phyloP scores from a whole-genome alignment of 1,140 invertebrate genomes.

The Zaprionus vittiger region DNA sequence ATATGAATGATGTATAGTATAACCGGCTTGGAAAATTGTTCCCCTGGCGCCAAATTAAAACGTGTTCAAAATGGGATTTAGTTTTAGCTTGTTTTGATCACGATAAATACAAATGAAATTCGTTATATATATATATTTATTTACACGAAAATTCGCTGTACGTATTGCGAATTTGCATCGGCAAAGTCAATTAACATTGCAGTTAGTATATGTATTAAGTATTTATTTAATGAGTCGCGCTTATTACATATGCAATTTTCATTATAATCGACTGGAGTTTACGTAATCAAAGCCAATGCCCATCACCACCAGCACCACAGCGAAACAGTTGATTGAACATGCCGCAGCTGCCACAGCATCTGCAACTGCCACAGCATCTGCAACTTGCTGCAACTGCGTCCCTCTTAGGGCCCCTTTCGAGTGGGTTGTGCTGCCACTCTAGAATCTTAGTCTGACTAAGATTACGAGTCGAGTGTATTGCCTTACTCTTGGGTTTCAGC shows the following conservation, averaged over 20 bases:
- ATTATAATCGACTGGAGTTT: conserved; percentile 15
- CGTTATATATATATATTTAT: neutral
- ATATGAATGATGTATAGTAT: neutral
- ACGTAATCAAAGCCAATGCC: conserved; percentile 26
- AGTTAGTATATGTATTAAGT: conserved; percentile 2
- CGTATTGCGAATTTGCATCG: neutral
- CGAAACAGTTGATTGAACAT: conserved; percentile 14
- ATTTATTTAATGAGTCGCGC: neutral
- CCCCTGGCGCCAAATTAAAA: neutral
- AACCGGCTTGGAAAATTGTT: neutral
- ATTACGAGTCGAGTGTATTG: neutral
- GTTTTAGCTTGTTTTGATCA: neutral
- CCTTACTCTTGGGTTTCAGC: conserved; percentile 9
- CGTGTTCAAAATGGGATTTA: neutral
- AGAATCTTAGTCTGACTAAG: neutral
- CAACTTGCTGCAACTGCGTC: neutral
- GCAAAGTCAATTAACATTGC: conserved; percentile 14
- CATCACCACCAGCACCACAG: neutral
- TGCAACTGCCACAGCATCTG: neutral
- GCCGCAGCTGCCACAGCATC: conserved; percentile 17
- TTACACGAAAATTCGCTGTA: conserved; percentile 7
- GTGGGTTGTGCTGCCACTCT: neutral
- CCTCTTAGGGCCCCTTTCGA: neutral
- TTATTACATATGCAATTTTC: conserved; percentile 34
- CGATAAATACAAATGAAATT: neutral